These are phyloP conservation scores for Tetragnatha versicolor DNA, from an alignment of 1,140 invertebrate genomes.

Conservation along the genomic window DNA sequence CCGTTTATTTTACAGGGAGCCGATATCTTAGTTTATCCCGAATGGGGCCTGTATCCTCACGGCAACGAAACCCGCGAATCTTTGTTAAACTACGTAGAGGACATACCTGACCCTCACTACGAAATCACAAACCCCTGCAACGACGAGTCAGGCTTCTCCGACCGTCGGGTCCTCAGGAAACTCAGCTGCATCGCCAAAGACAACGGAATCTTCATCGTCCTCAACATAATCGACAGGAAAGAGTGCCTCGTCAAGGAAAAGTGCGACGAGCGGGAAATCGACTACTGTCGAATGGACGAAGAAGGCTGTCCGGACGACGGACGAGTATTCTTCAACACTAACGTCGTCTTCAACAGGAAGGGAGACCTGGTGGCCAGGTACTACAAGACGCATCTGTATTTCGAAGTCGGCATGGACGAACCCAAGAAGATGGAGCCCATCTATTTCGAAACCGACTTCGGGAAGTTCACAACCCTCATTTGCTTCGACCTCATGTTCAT, in stretches of 20 bases:
- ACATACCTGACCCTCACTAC: slow-evolving; percentile 25
- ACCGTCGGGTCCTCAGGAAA: slow-evolving; percentile 58
- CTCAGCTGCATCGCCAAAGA: slow-evolving; percentile 70
- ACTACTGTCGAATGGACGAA: not conserved
- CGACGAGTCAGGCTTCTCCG: not conserved
- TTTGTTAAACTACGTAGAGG: not conserved
- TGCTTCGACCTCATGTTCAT: slow-evolving; percentile 79
- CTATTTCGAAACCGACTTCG: slow-evolving; percentile 69
- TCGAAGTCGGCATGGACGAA: slow-evolving; percentile 67
- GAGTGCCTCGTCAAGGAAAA: slow-evolving; percentile 64
- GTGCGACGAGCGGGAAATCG: slow-evolving; percentile 50
- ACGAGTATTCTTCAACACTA: slow-evolving; percentile 74
- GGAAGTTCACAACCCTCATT: slow-evolving; percentile 75
- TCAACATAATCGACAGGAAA: slow-evolving; percentile 75
- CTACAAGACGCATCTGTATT: slow-evolving; percentile 77
- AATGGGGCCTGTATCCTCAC: slow-evolving; percentile 67
- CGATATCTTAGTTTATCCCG: slow-evolving; percentile 86
- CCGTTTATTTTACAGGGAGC: slow-evolving; percentile 66
- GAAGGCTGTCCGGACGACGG: slow-evolving; percentile 62
- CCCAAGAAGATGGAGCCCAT: slow-evolving; percentile 66
- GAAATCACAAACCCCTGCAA: slow-evolving; percentile 31
- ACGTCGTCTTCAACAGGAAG: slow-evolving; percentile 75
- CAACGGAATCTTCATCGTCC: slow-evolving; percentile 71
- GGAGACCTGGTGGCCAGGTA: slow-evolving; percentile 74
- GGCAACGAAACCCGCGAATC: not conserved